phyloP scores from a whole-genome alignment of 2,888 invertebrate species.

The Coenonympha glycerion region DNA sequence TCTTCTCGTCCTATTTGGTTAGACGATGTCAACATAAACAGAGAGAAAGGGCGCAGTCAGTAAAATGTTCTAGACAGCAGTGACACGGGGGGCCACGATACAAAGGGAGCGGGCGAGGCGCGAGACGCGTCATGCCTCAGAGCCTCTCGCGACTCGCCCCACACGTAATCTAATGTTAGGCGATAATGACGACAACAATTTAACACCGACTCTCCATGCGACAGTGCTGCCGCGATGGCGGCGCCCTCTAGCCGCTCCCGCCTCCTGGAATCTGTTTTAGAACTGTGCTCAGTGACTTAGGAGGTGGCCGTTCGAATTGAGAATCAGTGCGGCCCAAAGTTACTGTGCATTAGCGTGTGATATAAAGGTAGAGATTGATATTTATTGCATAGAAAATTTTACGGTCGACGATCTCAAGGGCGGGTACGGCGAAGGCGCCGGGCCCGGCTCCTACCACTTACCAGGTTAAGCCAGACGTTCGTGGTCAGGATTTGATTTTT shows the following conservation, averaged over 20 bases:
- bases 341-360: conserved; percentile 36
- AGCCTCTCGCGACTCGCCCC: conserved; percentile 51
- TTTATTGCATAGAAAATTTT: conserved; percentile 25
- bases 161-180: conserved; percentile 65
- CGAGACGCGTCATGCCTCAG: conserved; percentile 48
- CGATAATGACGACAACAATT: conserved; percentile 59
- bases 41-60: conserved; percentile 78
- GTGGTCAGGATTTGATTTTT: conserved; percentile 99
- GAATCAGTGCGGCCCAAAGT: conserved; percentile 29
- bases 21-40: conserved; percentile 82
- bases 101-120: conserved; percentile 50
- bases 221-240: conserved; percentile 64
- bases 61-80: conserved; percentile 66
- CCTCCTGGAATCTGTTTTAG: conserved; percentile 49
- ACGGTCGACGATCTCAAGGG: conserved; percentile 41
- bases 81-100: conserved; percentile 57
- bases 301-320: neutral
- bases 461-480: conserved; percentile 98
- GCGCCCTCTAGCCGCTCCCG: conserved; percentile 60
- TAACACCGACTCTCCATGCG: conserved; percentile 73
- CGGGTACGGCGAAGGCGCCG: conserved; percentile 60
- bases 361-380: conserved; percentile 23
- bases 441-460: conserved; percentile 82
- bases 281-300: conserved; percentile 21
- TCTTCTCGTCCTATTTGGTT: conserved; percentile 93